Conservation (phyloP, 2,797 vertebrate species). For the Phataginus tricuspis region DNA sequence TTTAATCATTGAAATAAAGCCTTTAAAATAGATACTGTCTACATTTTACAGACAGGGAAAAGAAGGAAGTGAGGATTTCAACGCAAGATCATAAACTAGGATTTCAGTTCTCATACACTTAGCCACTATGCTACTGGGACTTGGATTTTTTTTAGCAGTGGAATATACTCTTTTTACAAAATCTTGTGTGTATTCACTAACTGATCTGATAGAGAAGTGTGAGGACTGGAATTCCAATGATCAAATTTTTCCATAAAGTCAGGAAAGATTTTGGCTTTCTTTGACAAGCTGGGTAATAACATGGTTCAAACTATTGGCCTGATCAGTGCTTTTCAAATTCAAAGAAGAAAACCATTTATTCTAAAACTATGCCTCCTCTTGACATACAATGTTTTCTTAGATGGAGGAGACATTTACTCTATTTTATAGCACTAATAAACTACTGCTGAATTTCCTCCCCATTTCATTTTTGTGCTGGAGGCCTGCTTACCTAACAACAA, state of each 20-base stretch:
- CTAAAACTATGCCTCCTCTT: not conserved
- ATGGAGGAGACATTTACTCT: not conserved
- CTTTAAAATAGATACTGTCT: not conserved
- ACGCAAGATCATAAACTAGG: not conserved
- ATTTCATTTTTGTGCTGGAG: not conserved
- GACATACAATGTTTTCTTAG: not conserved
- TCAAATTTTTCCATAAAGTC: not conserved
- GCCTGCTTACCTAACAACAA: not conserved
- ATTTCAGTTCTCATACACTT: not conserved
- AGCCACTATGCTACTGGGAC: too few species aligned
- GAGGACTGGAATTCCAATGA: not conserved
- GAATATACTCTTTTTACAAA: not conserved
- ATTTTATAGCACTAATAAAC: not conserved
- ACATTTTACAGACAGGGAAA: not conserved
- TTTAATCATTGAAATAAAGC: not conserved
- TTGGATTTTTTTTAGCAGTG: not conserved
- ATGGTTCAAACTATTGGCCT: not conserved
- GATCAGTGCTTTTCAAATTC: not conserved
- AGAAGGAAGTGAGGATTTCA: not conserved
- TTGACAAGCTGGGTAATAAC: not conserved
- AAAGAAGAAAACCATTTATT: not conserved
- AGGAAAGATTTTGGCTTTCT: not conserved
- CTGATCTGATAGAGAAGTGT: not conserved
- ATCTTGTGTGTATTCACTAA: not conserved
- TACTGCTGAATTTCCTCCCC: not conserved